Base-by-base conservation (phyloP, 1,140 invertebrate species). In the Trichonephila clavipes region DNA sequence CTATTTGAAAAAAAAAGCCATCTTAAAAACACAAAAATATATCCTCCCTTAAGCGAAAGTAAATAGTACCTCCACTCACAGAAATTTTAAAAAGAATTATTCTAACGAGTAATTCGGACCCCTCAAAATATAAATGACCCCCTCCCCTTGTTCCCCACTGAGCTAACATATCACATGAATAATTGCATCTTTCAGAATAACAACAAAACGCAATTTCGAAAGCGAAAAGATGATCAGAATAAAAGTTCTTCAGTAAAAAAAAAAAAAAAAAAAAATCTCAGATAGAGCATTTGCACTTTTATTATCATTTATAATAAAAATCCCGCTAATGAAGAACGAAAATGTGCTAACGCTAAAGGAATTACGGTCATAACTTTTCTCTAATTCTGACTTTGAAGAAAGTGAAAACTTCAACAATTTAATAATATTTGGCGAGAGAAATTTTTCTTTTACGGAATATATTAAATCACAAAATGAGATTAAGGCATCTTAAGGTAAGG, bases 391-490 rank as follows among this genome's bases (percentile, higher is more conserved):
- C 72, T 77, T 77, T 77, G 82, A 83, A 83, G 82, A 83, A 83
- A 59, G 82, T 83, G 82, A 83, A 83, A 83, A 83, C 19, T 83
- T 83, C 51, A 44, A 83, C 82, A 83, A 83, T 59, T 83, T 83
- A 83, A 83, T 83, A 83, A 83, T 83, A 83, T 83, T 51, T 51
- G 82, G 51, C 40, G 51, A 83, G 82, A 69, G 44, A 83, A 83
- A 83, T n/a, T 58, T 83, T 83, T 24, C 82, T 59, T 59, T 44
- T 58, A 59, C 82, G 44, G 51, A 83, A 59, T 83, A 77, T 77
- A 77, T 77, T 77, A 83, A 83, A 83, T 83, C 51, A 59, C 51
- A 83, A 83, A 83, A 83, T n/a, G 58, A 83, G 82, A 83, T 83
- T 83, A 83, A 83, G 44, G 82, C 82, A 51, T 83, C 82, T 83